These are phyloP conservation scores for Spinus pinus DNA, from an alignment of 2,797 vertebrate species.

Conservation along the genomic window DNA sequence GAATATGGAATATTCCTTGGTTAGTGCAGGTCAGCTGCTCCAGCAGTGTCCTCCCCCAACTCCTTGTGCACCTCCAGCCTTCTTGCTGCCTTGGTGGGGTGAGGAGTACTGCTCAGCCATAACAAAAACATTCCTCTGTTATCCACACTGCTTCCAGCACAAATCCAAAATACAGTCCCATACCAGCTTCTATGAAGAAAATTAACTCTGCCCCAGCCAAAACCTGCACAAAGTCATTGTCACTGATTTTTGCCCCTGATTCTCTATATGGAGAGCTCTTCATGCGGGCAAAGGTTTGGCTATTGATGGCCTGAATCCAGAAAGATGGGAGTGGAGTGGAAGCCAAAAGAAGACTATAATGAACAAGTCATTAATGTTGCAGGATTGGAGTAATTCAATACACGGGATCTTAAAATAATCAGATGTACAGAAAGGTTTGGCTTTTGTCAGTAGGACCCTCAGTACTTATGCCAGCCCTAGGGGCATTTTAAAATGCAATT, in stretches of 20 bases:
- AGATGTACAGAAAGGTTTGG: not conserved
- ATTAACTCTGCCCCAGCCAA: not conserved
- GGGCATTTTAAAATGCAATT: not conserved
- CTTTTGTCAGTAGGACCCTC: not conserved
- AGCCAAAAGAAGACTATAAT: not conserved
- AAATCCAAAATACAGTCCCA: not conserved
- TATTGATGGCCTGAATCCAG: not conserved
- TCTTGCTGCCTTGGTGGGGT: fast-evolving
- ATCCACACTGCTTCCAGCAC: not conserved
- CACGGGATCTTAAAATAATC: not conserved
- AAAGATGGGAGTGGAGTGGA: not conserved
- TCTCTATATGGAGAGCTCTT: not conserved
- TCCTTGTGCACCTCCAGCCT: not conserved
- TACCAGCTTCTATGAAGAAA: not conserved
- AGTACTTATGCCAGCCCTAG: not conserved
- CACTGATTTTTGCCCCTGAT: not conserved
- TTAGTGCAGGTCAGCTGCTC: not conserved
- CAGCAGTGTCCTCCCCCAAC: not conserved
- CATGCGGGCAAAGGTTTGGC: not conserved
- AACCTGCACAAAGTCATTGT: not conserved
- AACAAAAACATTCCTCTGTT: fast-evolving
- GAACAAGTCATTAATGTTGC: not conserved
- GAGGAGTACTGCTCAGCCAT: not conserved
- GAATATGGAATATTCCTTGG: not conserved
- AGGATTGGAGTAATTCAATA: not conserved